These are phyloP conservation scores for Atta texana DNA, from an alignment of 1,140 invertebrate genomes.

Conservation along the genomic window DNA sequence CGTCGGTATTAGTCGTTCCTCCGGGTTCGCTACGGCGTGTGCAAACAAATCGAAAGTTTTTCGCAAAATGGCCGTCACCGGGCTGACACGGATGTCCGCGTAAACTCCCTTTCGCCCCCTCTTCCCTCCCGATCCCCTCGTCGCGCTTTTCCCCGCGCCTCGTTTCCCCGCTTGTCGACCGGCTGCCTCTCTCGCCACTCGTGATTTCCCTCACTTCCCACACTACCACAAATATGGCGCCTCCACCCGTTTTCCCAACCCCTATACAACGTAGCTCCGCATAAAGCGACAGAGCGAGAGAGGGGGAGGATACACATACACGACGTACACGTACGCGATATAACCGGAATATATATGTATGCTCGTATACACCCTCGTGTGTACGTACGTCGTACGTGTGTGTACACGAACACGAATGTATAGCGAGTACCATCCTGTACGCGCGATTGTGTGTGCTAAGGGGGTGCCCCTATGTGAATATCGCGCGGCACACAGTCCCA, in stretches of 20 bases:
- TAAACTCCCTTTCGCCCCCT: slow-evolving; percentile 76
- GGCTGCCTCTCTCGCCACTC: slow-evolving; percentile 80
- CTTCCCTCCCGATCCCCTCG: slow-evolving; percentile 45
- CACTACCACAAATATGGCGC: slow-evolving; percentile 86
- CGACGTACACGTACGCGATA: slow-evolving; percentile 48
- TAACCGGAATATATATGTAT: slow-evolving; percentile 33
- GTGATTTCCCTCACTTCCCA: slow-evolving; percentile 85
- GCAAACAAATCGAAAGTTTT: slow-evolving; percentile 86
- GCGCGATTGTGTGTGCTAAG: slow-evolving; percentile 77
- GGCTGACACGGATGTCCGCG: slow-evolving; percentile 85
- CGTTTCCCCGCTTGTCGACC: slow-evolving; percentile 69
- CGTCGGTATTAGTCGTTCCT: slow-evolving; percentile 81
- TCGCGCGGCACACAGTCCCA: slow-evolving; percentile 85
- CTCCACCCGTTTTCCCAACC: slow-evolving; percentile 84
- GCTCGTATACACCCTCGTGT: background rate
- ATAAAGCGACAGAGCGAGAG: slow-evolving; percentile 71
- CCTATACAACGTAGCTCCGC: slow-evolving; percentile 75
- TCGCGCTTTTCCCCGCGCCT: slow-evolving; percentile 56
- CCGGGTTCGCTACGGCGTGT: slow-evolving; percentile 71
- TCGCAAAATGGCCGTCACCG: slow-evolving; percentile 86
- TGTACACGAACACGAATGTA: slow-evolving; percentile 61
- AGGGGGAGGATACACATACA: slow-evolving; percentile 50
- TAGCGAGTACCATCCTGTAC: slow-evolving; percentile 74
- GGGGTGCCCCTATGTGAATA: slow-evolving; percentile 85
- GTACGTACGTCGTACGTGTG: slow-evolving; percentile 21